Percentiles rank a stretch among this genome's conserved stretches.
Conservation (phyloP, 2,113 vertebrate genomes). For the Procavia capensis region DNA sequence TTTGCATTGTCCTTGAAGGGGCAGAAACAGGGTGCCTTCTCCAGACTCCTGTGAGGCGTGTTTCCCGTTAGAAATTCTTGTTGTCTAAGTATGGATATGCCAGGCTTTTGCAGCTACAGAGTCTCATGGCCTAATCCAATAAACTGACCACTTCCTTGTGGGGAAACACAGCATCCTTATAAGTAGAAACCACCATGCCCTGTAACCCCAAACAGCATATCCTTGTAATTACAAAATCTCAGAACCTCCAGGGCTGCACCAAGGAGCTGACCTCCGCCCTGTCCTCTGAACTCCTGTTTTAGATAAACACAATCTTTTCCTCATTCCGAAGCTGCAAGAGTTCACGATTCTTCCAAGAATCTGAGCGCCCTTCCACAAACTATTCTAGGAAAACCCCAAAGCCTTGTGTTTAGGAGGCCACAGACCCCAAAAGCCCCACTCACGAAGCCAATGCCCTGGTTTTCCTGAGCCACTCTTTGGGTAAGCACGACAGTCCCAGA, state of each 20-base stretch:
- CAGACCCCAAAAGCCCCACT: not conserved
- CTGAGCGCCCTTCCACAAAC: not conserved
- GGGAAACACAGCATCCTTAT: not conserved
- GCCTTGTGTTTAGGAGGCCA: not conserved
- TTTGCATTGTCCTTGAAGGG: too few relatives aligned
- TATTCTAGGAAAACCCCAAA: not conserved
- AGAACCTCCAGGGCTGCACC: not conserved
- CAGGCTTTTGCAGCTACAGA: not conserved
- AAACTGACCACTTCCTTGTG: not conserved
- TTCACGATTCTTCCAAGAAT: not conserved
- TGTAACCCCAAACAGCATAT: not conserved
- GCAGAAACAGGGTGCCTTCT: rapidly evolving
- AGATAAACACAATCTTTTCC: not conserved
- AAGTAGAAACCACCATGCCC: not conserved
- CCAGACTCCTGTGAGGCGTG: not conserved
- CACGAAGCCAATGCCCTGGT: too few relatives aligned
- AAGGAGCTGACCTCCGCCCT: not conserved
- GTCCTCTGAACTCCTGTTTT: not conserved
- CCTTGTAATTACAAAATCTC: conserved; percentile 18
- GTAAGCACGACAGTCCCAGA: not conserved
- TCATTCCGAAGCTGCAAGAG: not conserved
- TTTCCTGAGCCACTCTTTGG: not conserved
- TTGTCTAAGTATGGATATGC: not conserved
- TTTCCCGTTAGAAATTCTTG: not conserved
- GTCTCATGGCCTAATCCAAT: not conserved